A percentile compares a stretch with the other conserved stretches of the same genome.
Conservation (phyloP, 2,888 invertebrate genomes). For the Plagiodera versicolora region DNA sequence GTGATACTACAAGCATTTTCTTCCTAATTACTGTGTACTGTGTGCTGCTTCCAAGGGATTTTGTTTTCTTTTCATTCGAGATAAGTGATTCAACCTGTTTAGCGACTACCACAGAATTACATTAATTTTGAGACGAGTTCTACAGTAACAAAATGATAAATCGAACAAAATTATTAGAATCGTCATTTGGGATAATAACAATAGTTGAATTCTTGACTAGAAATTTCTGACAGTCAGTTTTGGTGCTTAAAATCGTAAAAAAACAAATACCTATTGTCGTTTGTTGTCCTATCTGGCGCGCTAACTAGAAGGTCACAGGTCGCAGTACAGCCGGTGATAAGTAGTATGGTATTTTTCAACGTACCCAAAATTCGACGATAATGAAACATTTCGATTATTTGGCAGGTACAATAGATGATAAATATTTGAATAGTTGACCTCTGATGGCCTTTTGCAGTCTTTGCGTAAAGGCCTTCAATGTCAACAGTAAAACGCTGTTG, state of each 20-base stretch:
- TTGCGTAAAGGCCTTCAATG: constrained; percentile 56
- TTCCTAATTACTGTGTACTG: constrained; percentile 50
- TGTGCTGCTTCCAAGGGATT: constrained; percentile 43
- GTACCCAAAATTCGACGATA: constrained; percentile 11
- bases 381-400: constrained; percentile 24
- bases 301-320: constrained; percentile 47
- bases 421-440: constrained; percentile 54
- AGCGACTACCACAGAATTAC: constrained; percentile 41
- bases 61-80: constrained; percentile 44
- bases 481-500: constrained; percentile 56
- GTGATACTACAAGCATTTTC: constrained; percentile 26
- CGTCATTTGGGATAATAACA: background rate
- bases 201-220: background rate
- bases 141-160: constrained; percentile 20
- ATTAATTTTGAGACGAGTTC: constrained; percentile 31
- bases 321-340: constrained; percentile 36
- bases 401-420: background rate
- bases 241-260: constrained; percentile 22
- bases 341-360: constrained; percentile 22
- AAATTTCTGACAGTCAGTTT: constrained; percentile 6
- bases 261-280: constrained; percentile 36
- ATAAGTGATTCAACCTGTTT: constrained; percentile 52
- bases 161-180: constrained; percentile 8
- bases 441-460: constrained; percentile 56
- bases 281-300: constrained; percentile 41